Percentiles rank a stretch among this genome's conserved stretches.
phyloP scores from a whole-genome alignment of 2,888 invertebrate species.

The Drosophila seclusa region DNA sequence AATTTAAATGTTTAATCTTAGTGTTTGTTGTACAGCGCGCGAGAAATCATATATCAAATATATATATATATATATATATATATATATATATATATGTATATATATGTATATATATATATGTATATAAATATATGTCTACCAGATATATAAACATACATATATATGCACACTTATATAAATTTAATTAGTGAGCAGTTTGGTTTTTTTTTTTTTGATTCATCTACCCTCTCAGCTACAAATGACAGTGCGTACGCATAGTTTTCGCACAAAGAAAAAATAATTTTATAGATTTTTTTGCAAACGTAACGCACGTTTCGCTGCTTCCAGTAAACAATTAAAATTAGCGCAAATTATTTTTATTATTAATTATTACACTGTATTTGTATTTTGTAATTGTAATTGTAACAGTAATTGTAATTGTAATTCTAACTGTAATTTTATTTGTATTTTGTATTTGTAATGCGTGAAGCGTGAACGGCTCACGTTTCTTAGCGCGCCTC shows the following conservation, averaged over 20 bases:
- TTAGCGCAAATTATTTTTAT: conserved; percentile 75
- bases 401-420: conserved; percentile 7
- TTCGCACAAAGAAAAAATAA: conserved; percentile 7
- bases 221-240: conserved; percentile 1
- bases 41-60: conserved; percentile 41
- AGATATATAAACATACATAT: conserved; percentile 25
- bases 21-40: conserved; percentile 74
- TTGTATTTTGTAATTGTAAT: conserved; percentile 41
- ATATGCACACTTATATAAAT: conserved; percentile 17
- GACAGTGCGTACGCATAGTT: conserved; percentile 12
- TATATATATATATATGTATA: conserved; percentile 21
- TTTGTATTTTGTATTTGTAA: conserved; percentile 35
- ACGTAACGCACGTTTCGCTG: conserved; percentile 58
- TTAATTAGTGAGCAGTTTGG: conserved; percentile 39
- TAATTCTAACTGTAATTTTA: conserved; percentile 34
- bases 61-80: conserved; percentile 29
- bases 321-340: conserved; percentile 72
- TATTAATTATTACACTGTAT: conserved; percentile 36
- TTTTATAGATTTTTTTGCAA: conserved; percentile 38
- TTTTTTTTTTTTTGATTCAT: conserved; percentile 19
- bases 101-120: conserved; percentile 23
- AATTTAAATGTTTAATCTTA: conserved; percentile 67
- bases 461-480: conserved; percentile 27
- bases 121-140: conserved; percentile 24
- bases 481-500: conserved; percentile 34